Conservation (phyloP, 2,797 vertebrate species). For the Gastrophryne carolinensis region DNA sequence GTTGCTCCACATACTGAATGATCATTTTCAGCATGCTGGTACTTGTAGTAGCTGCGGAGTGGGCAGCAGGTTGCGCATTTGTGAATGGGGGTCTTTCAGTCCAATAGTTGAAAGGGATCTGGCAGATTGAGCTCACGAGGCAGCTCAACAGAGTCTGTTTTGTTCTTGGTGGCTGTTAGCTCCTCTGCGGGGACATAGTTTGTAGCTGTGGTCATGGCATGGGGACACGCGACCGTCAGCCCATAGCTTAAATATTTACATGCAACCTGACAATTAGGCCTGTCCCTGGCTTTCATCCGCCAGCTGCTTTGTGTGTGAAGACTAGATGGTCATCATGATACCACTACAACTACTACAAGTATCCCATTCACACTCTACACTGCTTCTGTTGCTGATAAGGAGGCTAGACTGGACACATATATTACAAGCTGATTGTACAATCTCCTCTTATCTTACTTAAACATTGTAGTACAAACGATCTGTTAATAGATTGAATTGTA, state of each 20-base stretch:
- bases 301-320: slow-evolving; percentile 57
- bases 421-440: no score
- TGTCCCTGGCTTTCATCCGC: slow-evolving; percentile 72
- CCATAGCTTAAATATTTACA: slow-evolving; percentile 80
- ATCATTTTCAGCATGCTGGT: background rate
- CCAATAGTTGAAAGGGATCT: background rate
- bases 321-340: slow-evolving; percentile 63
- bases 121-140: background rate
- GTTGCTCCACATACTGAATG: no score
- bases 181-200: slow-evolving; percentile 70
- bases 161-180: slow-evolving; percentile 68
- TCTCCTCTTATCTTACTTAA: no score
- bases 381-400: no score
- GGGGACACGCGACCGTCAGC: slow-evolving; percentile 74
- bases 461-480: no score
- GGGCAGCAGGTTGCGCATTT: background rate
- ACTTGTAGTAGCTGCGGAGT: background rate
- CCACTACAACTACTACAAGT: background rate
- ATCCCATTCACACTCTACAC: no score
- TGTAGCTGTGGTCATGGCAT: slow-evolving; percentile 75
- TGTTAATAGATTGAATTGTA: no score
- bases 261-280: slow-evolving; percentile 75
- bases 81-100: background rate
- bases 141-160: slow-evolving; percentile 60
- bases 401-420: no score